Conservation (phyloP, 2,888 invertebrate species). For the Lagria hirta region DNA sequence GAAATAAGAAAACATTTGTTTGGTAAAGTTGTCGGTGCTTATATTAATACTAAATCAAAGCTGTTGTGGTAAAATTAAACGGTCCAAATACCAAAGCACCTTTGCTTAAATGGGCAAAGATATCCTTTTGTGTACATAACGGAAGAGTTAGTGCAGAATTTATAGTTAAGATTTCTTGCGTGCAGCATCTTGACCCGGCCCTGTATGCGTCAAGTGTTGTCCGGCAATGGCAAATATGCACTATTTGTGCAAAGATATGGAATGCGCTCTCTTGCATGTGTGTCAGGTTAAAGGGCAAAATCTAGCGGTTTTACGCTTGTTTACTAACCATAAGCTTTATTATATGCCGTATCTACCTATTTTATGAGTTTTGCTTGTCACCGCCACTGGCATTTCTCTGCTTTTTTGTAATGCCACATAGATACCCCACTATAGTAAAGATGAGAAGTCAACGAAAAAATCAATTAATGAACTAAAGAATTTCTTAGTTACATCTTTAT, state of each 20-base stretch:
- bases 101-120: no score
- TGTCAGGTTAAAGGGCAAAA: conserved; percentile 43
- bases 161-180: conserved; percentile 22
- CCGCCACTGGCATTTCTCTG: conserved; percentile 18
- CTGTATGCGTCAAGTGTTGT: conserved; percentile 25
- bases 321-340: conserved; percentile 39
- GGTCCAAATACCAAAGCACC: no score
- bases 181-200: conserved; percentile 21
- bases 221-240: conserved; percentile 38
- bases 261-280: conserved; percentile 43
- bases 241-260: conserved; percentile 37
- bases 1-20: no score
- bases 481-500: no score
- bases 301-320: conserved; percentile 42
- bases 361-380: conserved; percentile 33
- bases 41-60: no score
- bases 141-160: conserved; percentile 19
- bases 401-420: no score
- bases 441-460: no score
- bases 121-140: conserved; percentile 8
- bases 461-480: no score
- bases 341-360: conserved; percentile 38
- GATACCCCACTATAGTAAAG: no score
- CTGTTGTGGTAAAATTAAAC: no score
- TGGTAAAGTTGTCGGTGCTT: no score